Conservation (phyloP, 1,140 invertebrate species). For the Octopus sinensis region DNA sequence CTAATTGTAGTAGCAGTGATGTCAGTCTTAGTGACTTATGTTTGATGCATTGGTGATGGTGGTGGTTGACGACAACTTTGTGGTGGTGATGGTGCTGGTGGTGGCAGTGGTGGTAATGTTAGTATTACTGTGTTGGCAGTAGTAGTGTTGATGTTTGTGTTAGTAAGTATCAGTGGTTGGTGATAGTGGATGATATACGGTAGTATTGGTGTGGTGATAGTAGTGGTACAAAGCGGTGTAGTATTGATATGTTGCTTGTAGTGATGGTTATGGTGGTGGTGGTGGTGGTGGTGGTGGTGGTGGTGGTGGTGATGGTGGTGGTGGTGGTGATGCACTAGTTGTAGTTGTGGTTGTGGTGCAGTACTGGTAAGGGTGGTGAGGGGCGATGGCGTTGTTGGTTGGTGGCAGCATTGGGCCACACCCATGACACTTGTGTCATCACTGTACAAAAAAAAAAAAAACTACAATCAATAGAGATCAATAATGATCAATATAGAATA, state of each 20-base stretch:
- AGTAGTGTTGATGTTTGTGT: no score
- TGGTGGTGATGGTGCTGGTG: background rate
- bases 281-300: background rate
- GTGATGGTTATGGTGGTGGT: background rate
- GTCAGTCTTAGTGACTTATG: background rate
- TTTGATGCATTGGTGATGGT: background rate
- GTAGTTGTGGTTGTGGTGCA: background rate
- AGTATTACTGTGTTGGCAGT: no score
- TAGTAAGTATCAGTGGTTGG: no score
- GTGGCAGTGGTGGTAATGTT: background rate
- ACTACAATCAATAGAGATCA: no score
- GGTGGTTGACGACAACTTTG: background rate
- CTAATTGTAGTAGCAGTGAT: background rate
- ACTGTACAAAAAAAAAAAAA: no score
- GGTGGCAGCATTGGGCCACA: no score
- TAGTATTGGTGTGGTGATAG: background rate
- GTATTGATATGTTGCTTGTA: background rate
- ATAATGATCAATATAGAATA: no score
- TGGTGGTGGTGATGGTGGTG: background rate
- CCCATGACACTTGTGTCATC: no score
- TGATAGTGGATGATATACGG: no score
- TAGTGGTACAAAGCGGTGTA: background rate
- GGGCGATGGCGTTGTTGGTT: background rate
- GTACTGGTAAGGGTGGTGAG: background rate
- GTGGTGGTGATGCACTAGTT: background rate